Evolutionary conservation across 2,888 invertebrate species (phyloP), one percentile per base, ranked within the genome.

Genomic region (Alloplasta piceator): DNA sequence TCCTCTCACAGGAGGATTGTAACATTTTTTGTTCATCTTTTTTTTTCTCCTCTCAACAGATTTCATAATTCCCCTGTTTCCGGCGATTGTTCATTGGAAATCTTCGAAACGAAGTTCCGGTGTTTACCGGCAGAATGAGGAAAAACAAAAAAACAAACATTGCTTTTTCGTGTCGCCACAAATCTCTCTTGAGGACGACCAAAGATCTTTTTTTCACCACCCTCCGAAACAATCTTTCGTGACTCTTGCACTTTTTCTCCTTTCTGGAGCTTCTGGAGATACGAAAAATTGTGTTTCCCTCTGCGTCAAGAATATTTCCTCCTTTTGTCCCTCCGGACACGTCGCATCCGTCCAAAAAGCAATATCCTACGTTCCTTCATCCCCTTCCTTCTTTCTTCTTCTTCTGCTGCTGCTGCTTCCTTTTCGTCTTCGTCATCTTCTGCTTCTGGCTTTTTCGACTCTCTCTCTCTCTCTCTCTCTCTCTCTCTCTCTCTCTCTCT

Each of bases 321-420:
- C 48, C 48, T 48, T 48, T 5, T 48, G 5, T 48, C 12, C 12
- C 10, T 10, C 60, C 50, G 61, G 61, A 71, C 71, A 50, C 71
- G 71, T 50, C 71, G 50, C n/a, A 61, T 60, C 60, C 71, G 71
- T 71, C n/a, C n/a, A n/a, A 71, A 71, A 71, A 71, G 60, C 61
- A 71, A 71, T 71, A 71, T 61, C 71, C 71, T 61, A 60, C 14
- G 50, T 36, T 64, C 36, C 48, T 50, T 26, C 38, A 38, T n/a
- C 56, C 46, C 46, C 14, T 56, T 73, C 66, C n/a, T 38, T 46
- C 6, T 36, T 26, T 60, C 41, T 48, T 16, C 12, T 48, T n/a
- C 63, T 26, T 39, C 41, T 16, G 14, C 12, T 48, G 7, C 63
- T 26, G 12, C 41, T 16, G 14, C 39, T 60, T 71, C 58, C 50